Evolutionary conservation across 2,797 vertebrate species (phyloP).

Genomic region (Centropyge bicolor): DNA sequence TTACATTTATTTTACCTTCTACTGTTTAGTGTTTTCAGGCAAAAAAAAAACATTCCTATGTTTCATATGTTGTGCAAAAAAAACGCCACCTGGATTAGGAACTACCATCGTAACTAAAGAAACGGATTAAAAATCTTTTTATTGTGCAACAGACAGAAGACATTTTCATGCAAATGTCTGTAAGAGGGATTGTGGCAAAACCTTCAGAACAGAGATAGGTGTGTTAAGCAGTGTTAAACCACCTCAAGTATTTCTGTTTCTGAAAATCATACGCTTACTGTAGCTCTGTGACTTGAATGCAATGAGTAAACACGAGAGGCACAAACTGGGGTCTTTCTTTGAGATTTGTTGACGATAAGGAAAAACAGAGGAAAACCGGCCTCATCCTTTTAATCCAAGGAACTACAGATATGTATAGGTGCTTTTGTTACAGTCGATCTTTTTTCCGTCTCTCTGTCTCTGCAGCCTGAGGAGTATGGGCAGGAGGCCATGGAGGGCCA

Average conservation of each 20-base stretch:
- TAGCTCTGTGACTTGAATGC: background rate
- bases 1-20: background rate
- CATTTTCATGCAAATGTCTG: background rate
- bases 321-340: background rate
- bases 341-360: background rate
- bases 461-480: slow-evolving; percentile 95
- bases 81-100: background rate
- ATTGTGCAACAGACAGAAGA: background rate
- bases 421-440: background rate
- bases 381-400: background rate
- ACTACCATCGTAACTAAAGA: background rate
- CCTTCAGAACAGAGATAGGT: background rate
- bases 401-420: background rate
- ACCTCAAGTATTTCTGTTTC: background rate
- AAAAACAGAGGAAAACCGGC: background rate
- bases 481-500: slow-evolving; percentile 97
- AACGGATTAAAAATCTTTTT: background rate
- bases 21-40: background rate
- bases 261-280: background rate
- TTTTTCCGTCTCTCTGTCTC: slow-evolving; percentile 29
- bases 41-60: background rate
- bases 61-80: background rate
- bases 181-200: background rate
- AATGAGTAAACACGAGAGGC: background rate
- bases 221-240: slow-evolving; percentile 1